phyloP scores from a whole-genome alignment of 1,140 invertebrate species.

The Zaprionus inermis region DNA sequence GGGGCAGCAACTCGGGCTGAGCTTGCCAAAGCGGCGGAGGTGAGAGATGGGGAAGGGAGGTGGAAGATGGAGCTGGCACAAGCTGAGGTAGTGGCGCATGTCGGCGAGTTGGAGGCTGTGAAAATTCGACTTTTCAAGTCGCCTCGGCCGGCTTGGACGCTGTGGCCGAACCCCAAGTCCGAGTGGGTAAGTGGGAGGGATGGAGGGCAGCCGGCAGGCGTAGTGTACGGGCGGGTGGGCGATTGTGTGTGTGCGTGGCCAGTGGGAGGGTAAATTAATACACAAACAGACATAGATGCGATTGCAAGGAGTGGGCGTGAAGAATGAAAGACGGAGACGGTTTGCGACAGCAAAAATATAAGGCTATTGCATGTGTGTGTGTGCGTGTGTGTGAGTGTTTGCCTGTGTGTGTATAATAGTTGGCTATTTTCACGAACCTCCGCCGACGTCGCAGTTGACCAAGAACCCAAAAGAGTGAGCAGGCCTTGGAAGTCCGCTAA shows the following conservation, averaged over 20 bases:
- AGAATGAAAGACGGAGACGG: constrained; percentile 45
- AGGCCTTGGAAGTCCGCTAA: constrained; percentile 40
- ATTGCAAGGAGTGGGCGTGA: constrained; percentile 31
- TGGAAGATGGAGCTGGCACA: constrained; percentile 32
- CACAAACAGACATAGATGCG: constrained; percentile 77
- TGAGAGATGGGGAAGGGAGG: neutral
- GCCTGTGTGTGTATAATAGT: constrained; percentile 58
- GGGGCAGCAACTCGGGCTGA: constrained; percentile 37
- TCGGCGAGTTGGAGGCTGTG: constrained; percentile 69
- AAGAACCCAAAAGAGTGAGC: constrained; percentile 58
- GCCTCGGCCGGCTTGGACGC: constrained; percentile 64
- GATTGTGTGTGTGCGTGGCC: constrained; percentile 42
- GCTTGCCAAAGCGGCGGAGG: constrained; percentile 1
- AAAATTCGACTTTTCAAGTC: constrained; percentile 82
- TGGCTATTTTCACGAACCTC: constrained; percentile 78
- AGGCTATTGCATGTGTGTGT: constrained; percentile 27
- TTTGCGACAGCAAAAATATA: constrained; percentile 67
- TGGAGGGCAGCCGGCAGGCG: neutral
- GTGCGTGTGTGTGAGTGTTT: neutral
- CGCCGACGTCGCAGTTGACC: constrained; percentile 72
- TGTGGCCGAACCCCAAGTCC: constrained; percentile 22
- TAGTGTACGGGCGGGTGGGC: neutral
- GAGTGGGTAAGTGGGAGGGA: neutral
- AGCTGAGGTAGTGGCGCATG: constrained; percentile 57
- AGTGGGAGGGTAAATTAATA: constrained; percentile 78